phyloP scores from a whole-genome alignment of 1,140 invertebrate species.

The Rhizoglyphus robini region DNA sequence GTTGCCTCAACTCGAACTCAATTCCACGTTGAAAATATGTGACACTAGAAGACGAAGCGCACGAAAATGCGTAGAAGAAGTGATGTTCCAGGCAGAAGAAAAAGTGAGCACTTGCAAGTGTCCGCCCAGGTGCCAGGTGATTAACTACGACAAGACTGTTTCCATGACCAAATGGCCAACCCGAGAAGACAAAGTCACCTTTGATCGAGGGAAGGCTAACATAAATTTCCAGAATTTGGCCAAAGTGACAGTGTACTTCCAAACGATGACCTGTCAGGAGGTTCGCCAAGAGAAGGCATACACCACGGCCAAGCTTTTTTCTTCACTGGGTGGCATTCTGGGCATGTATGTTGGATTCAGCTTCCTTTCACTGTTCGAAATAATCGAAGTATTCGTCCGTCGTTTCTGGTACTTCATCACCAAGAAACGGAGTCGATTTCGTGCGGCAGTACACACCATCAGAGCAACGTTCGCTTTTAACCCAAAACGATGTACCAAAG shows the following conservation, averaged over 20 bases:
- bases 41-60: conserved; percentile 21
- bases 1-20: conserved; percentile 21
- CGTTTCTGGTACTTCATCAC: conserved; percentile 22
- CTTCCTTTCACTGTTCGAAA: conserved; percentile 24
- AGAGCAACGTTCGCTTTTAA: conserved; percentile 10
- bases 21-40: conserved; percentile 22
- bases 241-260: conserved; percentile 25
- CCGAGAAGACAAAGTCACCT: conserved; percentile 24
- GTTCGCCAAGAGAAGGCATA: conserved; percentile 20
- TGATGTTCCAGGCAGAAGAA: conserved; percentile 24
- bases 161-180: conserved; percentile 25
- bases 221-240: conserved; percentile 24
- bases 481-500: background rate
- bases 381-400: conserved; percentile 22
- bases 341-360: conserved; percentile 26
- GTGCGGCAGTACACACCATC: conserved; percentile 16
- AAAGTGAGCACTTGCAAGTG: conserved; percentile 22
- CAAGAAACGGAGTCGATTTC: conserved; percentile 13
- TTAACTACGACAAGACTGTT: conserved; percentile 25
- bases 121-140: conserved; percentile 24
- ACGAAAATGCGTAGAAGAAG: conserved; percentile 23
- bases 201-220: conserved; percentile 21
- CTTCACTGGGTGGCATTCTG: conserved; percentile 23
- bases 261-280: conserved; percentile 25
- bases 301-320: conserved; percentile 23